Percentiles rank a stretch among this genome's conserved stretches.
Conservation (phyloP, 1,140 invertebrate genomes). For the Cyrtorhinus lividipennis region DNA sequence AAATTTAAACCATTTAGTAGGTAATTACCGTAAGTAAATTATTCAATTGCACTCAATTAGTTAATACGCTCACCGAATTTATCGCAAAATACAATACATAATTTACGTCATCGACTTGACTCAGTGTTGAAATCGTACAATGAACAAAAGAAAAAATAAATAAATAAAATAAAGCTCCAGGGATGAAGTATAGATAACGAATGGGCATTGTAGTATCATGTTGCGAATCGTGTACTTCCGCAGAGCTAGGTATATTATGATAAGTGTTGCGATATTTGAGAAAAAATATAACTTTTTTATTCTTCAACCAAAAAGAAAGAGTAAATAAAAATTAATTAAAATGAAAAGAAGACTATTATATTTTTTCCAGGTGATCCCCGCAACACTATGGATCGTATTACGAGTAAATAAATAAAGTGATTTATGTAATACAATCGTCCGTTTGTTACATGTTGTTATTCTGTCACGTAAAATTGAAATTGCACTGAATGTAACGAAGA, state of each 20-base stretch:
- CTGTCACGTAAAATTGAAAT: not conserved
- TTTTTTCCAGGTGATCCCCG: not conserved
- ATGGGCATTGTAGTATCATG: not conserved
- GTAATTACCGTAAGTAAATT: not conserved
- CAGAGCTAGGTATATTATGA: slow-evolving; percentile 2
- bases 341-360: too few relatives aligned
- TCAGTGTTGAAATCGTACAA: too few relatives aligned
- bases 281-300: slow-evolving; percentile 5
- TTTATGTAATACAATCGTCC: not conserved
- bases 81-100: not conserved
- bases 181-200: too few relatives aligned
- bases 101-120: not conserved
- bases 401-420: not conserved
- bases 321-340: not conserved
- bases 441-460: slow-evolving; percentile 5
- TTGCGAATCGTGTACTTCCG: not conserved
- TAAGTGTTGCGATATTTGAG: slow-evolving; percentile 4
- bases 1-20: not conserved
- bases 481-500: not conserved
- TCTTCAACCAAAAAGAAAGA: not conserved
- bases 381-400: not conserved
- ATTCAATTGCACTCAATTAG: not conserved
- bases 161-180: too few relatives aligned
- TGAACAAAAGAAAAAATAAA: too few relatives aligned
- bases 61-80: not conserved